Evolutionary conservation across 64 coral and sea anemone species (phyloP).

Genomic region (Hydrozoanthus tunicans): DNA sequence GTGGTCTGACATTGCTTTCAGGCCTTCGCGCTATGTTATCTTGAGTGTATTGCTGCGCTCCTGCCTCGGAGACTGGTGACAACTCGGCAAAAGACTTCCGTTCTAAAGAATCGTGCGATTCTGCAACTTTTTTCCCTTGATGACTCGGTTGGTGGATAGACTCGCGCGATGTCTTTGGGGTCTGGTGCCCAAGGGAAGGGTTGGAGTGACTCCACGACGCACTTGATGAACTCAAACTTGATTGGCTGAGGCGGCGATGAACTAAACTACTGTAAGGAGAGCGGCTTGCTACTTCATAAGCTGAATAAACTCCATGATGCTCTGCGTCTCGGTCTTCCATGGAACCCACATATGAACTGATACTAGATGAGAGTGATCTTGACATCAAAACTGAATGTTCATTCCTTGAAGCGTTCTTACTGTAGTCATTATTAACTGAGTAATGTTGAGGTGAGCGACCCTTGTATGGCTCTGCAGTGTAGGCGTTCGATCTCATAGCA

Average conservation of each 20-base stretch:
- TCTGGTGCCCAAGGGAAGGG: constrained; percentile 60
- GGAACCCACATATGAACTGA: constrained; percentile 83
- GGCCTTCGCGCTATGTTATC: background rate
- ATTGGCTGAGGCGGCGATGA: constrained; percentile 76
- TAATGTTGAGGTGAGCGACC: background rate
- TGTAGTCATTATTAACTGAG: background rate
- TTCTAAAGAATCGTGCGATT: constrained; percentile 23
- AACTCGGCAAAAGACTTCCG: constrained; percentile 26
- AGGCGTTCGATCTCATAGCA: background rate
- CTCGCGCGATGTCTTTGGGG: constrained; percentile 55
- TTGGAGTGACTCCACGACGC: constrained; percentile 88
- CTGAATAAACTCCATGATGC: constrained; percentile 85
- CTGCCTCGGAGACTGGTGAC: constrained; percentile 41
- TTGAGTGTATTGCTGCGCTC: background rate
- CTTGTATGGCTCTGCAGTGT: constrained; percentile 14
- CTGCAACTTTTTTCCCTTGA: background rate
- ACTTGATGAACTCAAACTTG: constrained; percentile 95
- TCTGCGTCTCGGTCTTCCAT: constrained; percentile 82
- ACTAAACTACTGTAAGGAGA: constrained; percentile 71
- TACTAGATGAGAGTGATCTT: constrained; percentile 81
- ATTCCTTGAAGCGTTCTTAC: constrained; percentile 36
- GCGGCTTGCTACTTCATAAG: constrained; percentile 81
- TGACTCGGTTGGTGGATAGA: constrained; percentile 36
- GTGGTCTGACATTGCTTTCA: background rate
- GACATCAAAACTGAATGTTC: constrained; percentile 58